Evolutionary conservation across 2,888 invertebrate species (phyloP), one percentile per base, ranked within the genome.

Genomic region (Agrilus cyanescens): DNA sequence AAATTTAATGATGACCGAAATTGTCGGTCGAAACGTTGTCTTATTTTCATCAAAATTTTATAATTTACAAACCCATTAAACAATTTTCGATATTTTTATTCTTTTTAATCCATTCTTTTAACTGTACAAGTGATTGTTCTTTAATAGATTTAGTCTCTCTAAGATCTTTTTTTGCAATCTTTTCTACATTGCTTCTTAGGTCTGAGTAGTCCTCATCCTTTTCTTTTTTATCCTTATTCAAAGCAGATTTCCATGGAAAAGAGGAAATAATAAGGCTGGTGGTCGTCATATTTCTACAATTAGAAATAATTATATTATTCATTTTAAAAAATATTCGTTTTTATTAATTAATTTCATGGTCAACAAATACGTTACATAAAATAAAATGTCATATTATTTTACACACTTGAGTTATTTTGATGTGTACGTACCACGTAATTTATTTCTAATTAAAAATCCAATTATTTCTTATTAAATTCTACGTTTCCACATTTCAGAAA

Each of bases 101-200:
- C 58, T 82, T 75, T 32, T 68, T 62, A 47, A 85, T 75, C 84
- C 85, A 85, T 15, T 79, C 75, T 36, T 76, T 69, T 59, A 85
- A 67, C 54, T 82, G 77, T 10, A 67, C 61, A 38, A 85, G 61
- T 2, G 78, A 76, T 56, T 83, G 79, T 25, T 76, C 75, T 38
- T 76, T 70, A 1, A 72, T 73, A 8, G 68, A 62, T 12, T 80
- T 75, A 36, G 82, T 80, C 60, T 86, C 85, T 12, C 82, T 68
- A n/a, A 85, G 65, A 56, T 85, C 83, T 37, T 69, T 70, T 38
- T 74, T 74, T 0, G 85, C 82, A 1, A 78, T 64, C 49, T 74
- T 69, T 12, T 51, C 62, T 3, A 69, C 10, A 25, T 25, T 25
- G 10, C 10, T 25, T 25, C 25, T 25, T 10, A 45, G 30, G 20